Evolutionary conservation across 2,888 invertebrate species (phyloP).

Genomic region (Nysson spinosus): DNA sequence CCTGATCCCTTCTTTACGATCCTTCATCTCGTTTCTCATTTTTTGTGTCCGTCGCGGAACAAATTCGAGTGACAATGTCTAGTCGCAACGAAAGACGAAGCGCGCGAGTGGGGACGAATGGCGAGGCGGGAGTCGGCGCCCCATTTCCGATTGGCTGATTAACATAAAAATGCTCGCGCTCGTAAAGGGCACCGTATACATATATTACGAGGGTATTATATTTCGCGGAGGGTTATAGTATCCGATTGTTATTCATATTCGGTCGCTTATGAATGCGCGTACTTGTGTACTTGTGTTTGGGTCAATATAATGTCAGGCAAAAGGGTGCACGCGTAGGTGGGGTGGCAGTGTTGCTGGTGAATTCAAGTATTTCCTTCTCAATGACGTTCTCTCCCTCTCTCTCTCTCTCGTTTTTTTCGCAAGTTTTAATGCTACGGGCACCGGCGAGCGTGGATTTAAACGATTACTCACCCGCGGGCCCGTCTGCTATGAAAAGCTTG

Average conservation of each 20-base stretch:
- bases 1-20: conserved; percentile 43
- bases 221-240: conserved; percentile 64
- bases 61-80: conserved; percentile 68
- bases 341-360: conserved; percentile 17
- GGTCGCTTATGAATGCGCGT: conserved; percentile 45
- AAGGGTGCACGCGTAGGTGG: conserved; percentile 30
- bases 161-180: conserved; percentile 72
- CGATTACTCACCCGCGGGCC: conserved; percentile 57
- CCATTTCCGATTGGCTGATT: conserved; percentile 61
- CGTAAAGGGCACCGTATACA: conserved; percentile 63
- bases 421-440: conserved; percentile 35
- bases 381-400: conserved; percentile 36
- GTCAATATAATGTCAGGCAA: conserved; percentile 61
- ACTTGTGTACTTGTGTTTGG: conserved; percentile 48
- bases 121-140: neutral
- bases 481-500: conserved; percentile 50
- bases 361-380: conserved; percentile 35
- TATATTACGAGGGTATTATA: conserved; percentile 53
- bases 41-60: conserved; percentile 54
- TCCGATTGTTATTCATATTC: conserved; percentile 73
- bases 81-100: conserved; percentile 45
- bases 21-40: conserved; percentile 43
- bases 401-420: conserved; percentile 6
- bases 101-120: neutral
- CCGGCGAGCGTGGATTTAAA: conserved; percentile 50